Conservation (phyloP, 2,888 invertebrate species). For the Silvanus unidentatus region DNA sequence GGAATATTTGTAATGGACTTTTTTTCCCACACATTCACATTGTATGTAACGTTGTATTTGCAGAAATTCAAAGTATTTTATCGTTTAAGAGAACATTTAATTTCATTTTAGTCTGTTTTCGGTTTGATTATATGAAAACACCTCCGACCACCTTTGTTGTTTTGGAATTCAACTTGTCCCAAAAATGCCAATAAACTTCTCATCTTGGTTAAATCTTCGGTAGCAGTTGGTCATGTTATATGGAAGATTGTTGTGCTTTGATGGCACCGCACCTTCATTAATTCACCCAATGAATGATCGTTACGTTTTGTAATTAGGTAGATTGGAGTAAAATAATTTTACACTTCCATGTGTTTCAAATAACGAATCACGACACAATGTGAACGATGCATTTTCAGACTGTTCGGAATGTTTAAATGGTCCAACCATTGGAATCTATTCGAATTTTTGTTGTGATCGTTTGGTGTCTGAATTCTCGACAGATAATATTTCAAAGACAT, state of each 20-base stretch:
- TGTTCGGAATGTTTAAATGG: constrained; percentile 20
- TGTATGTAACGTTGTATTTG: constrained; percentile 7
- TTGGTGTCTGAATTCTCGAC: constrained; percentile 3
- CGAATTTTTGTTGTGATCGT: constrained; percentile 7
- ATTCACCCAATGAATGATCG: constrained; percentile 31
- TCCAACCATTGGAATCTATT: constrained; percentile 18
- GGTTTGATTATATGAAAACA: constrained; percentile 18
- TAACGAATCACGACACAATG: constrained; percentile 23
- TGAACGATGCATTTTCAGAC: no score
- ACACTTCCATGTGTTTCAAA: constrained; percentile 33
- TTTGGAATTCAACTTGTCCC: constrained; percentile 31
- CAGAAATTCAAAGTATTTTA: constrained; percentile 25
- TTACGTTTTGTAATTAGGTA: constrained; percentile 28
- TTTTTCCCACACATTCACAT: no score
- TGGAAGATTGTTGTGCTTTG: constrained; percentile 25
- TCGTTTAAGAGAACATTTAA: constrained; percentile 2
- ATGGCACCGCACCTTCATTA: constrained; percentile 31
- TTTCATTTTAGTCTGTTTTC: no score
- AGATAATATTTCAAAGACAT: no score
- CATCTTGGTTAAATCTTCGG: constrained; percentile 28
- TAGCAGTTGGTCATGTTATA: constrained; percentile 31
- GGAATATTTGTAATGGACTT: no score
- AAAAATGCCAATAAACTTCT: constrained; percentile 37
- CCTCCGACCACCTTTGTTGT: constrained; percentile 34
- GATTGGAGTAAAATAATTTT: constrained; percentile 32